Conservation (phyloP, 2,113 vertebrate species). For the Mirza zaza region DNA sequence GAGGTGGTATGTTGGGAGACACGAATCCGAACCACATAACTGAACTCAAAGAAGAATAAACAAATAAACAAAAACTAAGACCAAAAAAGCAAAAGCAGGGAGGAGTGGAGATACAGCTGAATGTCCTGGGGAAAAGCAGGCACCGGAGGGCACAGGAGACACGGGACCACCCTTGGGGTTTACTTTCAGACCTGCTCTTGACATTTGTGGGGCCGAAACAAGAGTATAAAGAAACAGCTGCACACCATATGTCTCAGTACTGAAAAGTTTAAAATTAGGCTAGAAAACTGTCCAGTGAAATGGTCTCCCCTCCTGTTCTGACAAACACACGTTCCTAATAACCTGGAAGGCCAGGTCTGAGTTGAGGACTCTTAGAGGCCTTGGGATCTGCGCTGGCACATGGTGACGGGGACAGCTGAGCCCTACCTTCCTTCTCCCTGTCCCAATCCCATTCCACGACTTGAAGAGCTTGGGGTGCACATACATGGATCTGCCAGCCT, state of each 20-base stretch:
- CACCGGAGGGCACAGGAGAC: neutral
- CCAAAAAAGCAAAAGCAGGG: slow-evolving; percentile 53
- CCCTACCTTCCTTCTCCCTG: neutral
- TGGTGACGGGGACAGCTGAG: neutral
- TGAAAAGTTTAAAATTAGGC: neutral
- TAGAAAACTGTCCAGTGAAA: neutral
- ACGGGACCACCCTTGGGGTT: neutral
- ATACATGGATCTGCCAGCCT: neutral
- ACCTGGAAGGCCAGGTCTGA: neutral
- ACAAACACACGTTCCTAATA: neutral
- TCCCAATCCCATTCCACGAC: neutral
- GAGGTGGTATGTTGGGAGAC: slow-evolving; percentile 80
- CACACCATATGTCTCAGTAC: neutral
- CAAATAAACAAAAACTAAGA: slow-evolving; percentile 64
- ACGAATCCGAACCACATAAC: slow-evolving; percentile 68
- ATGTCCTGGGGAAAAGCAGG: neutral
- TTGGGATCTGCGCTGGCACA: neutral
- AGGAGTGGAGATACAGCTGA: neutral
- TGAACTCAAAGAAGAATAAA: slow-evolving; percentile 61
- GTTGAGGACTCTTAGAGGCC: neutral
- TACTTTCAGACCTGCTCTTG: accelerated
- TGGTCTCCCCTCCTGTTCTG: neutral
- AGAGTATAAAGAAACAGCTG: accelerated
- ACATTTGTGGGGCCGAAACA: neutral
- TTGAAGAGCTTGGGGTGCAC: neutral